Evolutionary conservation across 1,140 invertebrate species (phyloP).

Genomic region (Drosophila ercepeae): DNA sequence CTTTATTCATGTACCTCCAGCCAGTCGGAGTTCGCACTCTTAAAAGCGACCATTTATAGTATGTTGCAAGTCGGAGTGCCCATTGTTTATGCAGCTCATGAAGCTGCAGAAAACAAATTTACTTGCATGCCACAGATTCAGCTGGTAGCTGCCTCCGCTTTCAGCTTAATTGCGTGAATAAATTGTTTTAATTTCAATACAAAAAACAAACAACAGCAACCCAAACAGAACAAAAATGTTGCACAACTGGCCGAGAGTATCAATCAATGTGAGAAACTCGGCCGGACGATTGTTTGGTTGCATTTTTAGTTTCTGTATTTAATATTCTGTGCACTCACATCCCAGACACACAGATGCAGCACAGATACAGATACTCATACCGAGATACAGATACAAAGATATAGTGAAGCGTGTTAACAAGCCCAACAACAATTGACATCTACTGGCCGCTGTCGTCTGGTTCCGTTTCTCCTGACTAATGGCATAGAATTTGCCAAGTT

Average conservation of each 20-base stretch:
- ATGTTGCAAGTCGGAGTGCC: no score
- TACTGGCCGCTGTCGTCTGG: slow-evolving; percentile 13
- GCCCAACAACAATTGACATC: slow-evolving; percentile 39
- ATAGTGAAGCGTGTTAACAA: slow-evolving; percentile 51
- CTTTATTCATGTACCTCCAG: slow-evolving; percentile 72
- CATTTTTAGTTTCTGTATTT: slow-evolving; percentile 69
- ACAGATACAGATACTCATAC: slow-evolving; percentile 19
- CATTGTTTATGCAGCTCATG: slow-evolving; percentile 73
- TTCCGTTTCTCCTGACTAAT: slow-evolving; percentile 33
- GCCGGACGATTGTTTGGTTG: slow-evolving; percentile 38
- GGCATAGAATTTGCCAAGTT: slow-evolving; percentile 59
- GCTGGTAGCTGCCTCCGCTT: slow-evolving; percentile 32
- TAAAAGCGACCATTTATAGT: background rate
- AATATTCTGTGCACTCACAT: slow-evolving; percentile 64
- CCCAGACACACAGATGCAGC: slow-evolving; percentile 30
- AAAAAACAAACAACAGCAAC: slow-evolving; percentile 22
- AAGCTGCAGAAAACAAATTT: slow-evolving; percentile 69
- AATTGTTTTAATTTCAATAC: slow-evolving; percentile 80
- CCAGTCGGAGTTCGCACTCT: no score
- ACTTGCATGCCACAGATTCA: slow-evolving; percentile 75
- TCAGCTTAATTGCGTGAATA: slow-evolving; percentile 79
- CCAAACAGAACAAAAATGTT: slow-evolving; percentile 49
- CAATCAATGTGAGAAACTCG: slow-evolving; percentile 73
- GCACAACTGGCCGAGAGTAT: slow-evolving; percentile 63
- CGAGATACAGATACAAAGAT: slow-evolving; percentile 2